Percentiles rank a stretch among this genome's conserved stretches.
These are phyloP conservation scores for Pogoniulus pusillus DNA, from an alignment of 2,797 vertebrate genomes.

Conservation along the genomic window DNA sequence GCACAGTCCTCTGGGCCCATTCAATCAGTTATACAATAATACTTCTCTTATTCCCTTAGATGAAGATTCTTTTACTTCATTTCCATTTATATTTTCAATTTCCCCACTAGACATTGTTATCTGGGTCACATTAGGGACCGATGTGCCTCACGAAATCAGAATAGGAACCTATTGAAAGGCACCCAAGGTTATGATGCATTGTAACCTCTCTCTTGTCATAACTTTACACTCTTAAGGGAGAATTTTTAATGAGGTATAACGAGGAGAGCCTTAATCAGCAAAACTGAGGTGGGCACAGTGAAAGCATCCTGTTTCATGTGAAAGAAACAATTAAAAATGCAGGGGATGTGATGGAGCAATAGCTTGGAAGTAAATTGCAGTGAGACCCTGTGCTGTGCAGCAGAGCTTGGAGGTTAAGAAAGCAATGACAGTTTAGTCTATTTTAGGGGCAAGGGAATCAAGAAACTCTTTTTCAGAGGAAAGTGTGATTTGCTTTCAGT, in stretches of 20 bases:
- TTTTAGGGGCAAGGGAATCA: constrained; percentile 9
- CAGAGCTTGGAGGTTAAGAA: constrained; percentile 45
- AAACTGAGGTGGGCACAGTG: constrained; percentile 58
- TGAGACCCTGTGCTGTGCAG: constrained; percentile 36
- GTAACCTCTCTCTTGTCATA: constrained; percentile 75
- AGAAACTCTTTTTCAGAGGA: neutral
- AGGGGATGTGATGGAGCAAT: constrained; percentile 60
- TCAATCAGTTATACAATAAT: constrained; percentile 81
- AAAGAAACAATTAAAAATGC: constrained; percentile 73
- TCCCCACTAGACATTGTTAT: constrained; percentile 85
- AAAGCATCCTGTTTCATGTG: constrained; percentile 65
- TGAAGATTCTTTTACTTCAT: constrained; percentile 82
- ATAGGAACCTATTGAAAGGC: constrained; percentile 75
- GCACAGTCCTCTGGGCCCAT: constrained; percentile 71
- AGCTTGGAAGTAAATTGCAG: constrained; percentile 62
- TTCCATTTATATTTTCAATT: constrained; percentile 93
- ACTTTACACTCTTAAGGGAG: constrained; percentile 59
- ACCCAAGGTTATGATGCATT: constrained; percentile 71
- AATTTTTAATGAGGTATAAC: constrained; percentile 55
- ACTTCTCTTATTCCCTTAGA: constrained; percentile 72
- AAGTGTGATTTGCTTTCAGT: neutral
- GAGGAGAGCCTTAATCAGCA: constrained; percentile 74
- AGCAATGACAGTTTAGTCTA: constrained; percentile 4
- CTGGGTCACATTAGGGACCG: constrained; percentile 82
- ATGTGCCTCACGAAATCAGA: constrained; percentile 77